Percentiles rank a stretch among this genome's conserved stretches.
These are phyloP conservation scores for Ifrita kowaldi DNA, from an alignment of 2,113 vertebrate genomes.

Conservation along the genomic window DNA sequence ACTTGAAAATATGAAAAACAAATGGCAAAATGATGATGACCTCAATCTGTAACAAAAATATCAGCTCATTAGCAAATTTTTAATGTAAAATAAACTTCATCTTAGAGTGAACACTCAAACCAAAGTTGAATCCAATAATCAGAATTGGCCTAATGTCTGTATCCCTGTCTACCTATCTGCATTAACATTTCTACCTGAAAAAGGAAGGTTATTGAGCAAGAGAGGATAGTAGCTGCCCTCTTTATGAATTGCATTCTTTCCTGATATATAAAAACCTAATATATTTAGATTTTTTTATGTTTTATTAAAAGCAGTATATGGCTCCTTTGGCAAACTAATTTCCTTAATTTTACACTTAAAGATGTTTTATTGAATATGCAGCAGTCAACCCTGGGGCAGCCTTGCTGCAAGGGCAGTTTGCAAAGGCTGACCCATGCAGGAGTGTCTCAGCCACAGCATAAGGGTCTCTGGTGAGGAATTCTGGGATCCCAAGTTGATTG, in stretches of 20 bases:
- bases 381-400: background rate
- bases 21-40: background rate
- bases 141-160: background rate
- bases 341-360: background rate
- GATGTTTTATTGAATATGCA: background rate
- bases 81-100: background rate
- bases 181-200: background rate
- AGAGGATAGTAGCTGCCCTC: background rate
- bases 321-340: background rate
- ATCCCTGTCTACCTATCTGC: background rate
- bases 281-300: background rate
- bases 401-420: background rate
- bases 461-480: background rate
- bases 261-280: background rate
- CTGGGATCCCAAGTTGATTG: background rate
- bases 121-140: background rate
- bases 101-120: background rate
- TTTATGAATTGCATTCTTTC: background rate
- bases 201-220: background rate
- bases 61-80: background rate
- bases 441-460: background rate
- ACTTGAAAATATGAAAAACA: background rate
- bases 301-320: background rate
- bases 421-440: rapidly evolving
- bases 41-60: background rate